Evolutionary conservation across 2,888 invertebrate species (phyloP), one percentile per base, ranked within the genome.

Genomic region (Microdon myrmicae): DNA sequence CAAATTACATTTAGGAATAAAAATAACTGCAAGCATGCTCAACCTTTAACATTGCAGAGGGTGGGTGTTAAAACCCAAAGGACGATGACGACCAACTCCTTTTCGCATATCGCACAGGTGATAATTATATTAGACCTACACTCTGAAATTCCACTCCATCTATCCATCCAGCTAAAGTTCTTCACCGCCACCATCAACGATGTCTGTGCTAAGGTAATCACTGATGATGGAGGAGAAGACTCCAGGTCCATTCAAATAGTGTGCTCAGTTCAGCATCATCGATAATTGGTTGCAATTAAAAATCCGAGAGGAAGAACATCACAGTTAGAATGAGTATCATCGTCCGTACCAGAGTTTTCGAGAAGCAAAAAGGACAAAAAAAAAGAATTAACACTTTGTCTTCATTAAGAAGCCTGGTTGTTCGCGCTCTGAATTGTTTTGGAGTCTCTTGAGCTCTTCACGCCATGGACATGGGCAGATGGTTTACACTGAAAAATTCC

Each of bases 331-430:
- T 41, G 26, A 51, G 51, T 51, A 47, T 47, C 61, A 49, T 41
- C 45, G 53, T n/a, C n/a, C 51, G 61, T 43, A 10, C 20, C n/a
- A 12, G 12, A 14, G 9, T 22, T 7, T 19, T 19, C n/a, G n/a
- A n/a, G n/a, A 22, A 16, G 10, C 34, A 19, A 16, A 37, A 19
- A 34, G 14, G 7, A 41, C 20, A 20, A 13, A 13, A 14, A 41
- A 29, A 43, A 47, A 58, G 58, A 64, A 64, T 64, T 64, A 64
- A 64, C 64, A 64, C 64, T 58, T 47, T 58, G 64, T 64, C 64
- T 64, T 64, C 64, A 64, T 64, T 53, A 34, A 58, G 47, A n/a
- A 25, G 43, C 22, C 26, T 48, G 16, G n/a, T 22, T n/a, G 26
- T 39, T 17, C 26, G 17, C 32, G 43, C 9, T 60, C 31, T 38